Percentiles rank a stretch among this genome's conserved stretches.
Evolutionary conservation across 2,113 vertebrate genomes (phyloP).

Genomic region (Sus scrofa): T2T-Sscrofa CM000824.6:195150501-195151000

Average conservation of each 20-base stretch:
- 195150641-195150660: neutral
- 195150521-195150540: neutral
- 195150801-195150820: neutral
- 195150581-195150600: neutral
- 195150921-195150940: neutral
- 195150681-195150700: neutral
- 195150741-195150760: neutral
- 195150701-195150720: neutral
- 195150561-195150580: neutral
- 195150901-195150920: neutral
- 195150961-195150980: neutral
- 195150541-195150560: neutral
- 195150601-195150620: neutral
- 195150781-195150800: neutral
- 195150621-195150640: neutral
- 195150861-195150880: neutral
- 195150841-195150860: neutral
- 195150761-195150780: neutral
- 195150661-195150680: neutral
- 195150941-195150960: neutral
- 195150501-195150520: neutral
- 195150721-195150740: neutral
- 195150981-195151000: neutral
- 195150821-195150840: neutral
- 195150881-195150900: neutral